These are phyloP conservation scores for Cygnus atratus DNA, from an alignment of 2,113 vertebrate genomes.

Conservation along the genomic window DNA sequence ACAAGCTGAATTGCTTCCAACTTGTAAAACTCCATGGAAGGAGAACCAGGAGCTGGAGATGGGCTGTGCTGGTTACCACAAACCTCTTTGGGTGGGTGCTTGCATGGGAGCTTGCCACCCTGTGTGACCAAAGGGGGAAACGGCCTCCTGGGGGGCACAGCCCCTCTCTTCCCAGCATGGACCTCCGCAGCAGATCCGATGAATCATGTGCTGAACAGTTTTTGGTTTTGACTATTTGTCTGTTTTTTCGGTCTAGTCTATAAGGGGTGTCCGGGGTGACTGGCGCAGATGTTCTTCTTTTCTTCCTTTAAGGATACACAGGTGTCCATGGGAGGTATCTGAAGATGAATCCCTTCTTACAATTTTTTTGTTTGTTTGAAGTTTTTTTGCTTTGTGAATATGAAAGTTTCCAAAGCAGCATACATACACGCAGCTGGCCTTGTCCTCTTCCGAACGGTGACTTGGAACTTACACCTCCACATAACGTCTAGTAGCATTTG, in stretches of 20 bases:
- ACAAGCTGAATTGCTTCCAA: background rate
- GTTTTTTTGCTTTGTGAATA: background rate
- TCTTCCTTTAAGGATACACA: background rate
- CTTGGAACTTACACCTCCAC: background rate
- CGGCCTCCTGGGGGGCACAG: fast-evolving
- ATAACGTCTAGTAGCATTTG: background rate
- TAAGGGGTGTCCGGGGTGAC: background rate
- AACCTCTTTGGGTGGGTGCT: background rate
- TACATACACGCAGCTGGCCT: background rate
- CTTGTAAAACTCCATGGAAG: background rate
- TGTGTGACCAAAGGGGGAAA: background rate
- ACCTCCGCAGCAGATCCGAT: background rate
- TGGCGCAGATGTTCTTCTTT: background rate
- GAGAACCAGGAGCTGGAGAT: background rate
- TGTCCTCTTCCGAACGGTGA: fast-evolving
- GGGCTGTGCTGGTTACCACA: background rate
- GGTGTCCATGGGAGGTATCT: background rate
- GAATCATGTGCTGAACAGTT: background rate
- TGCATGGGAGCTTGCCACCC: background rate
- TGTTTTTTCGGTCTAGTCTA: background rate
- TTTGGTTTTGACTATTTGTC: too few species aligned
- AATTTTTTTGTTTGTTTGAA: background rate
- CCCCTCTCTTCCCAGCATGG: background rate
- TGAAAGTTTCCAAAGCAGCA: background rate
- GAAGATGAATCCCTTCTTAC: slow-evolving; percentile 22